Evolutionary conservation across 2,888 invertebrate species (phyloP).

Genomic region (Drosophila birchii): DNA sequence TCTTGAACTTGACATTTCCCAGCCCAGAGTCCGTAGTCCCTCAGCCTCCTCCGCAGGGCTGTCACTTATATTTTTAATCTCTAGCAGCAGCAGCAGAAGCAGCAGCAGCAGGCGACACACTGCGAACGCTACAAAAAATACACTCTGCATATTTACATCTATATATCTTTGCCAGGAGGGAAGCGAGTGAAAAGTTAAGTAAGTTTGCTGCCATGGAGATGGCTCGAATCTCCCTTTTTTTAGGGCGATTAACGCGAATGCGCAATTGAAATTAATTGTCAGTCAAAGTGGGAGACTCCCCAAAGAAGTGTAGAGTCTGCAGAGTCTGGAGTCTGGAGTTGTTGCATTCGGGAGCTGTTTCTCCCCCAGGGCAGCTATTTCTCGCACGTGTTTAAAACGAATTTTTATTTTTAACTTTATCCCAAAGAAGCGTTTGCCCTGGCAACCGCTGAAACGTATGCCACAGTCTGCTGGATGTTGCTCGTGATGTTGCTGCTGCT

Average conservation of each 20-base stretch:
- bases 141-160: slow-evolving; percentile 15
- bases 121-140: slow-evolving; percentile 38
- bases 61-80: slow-evolving; percentile 77
- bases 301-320: slow-evolving; percentile 9
- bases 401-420: slow-evolving; percentile 69
- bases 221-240: slow-evolving; percentile 30
- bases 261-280: slow-evolving; percentile 80
- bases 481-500: slow-evolving; percentile 14
- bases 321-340: slow-evolving; percentile 1
- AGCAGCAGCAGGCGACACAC: slow-evolving; percentile 58
- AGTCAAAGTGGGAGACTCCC: slow-evolving; percentile 67
- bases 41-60: slow-evolving; percentile 42
- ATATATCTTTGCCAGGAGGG: slow-evolving; percentile 8
- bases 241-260: slow-evolving; percentile 76
- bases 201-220: slow-evolving; percentile 37
- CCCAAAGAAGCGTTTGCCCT: slow-evolving; percentile 32
- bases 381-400: slow-evolving; percentile 70
- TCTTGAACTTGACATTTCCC: slow-evolving; percentile 80
- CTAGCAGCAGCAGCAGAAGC: slow-evolving; percentile 47
- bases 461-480: slow-evolving; percentile 32
- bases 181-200: slow-evolving; percentile 18
- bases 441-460: slow-evolving; percentile 50
- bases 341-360: slow-evolving; percentile 27
- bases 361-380: slow-evolving; percentile 29
- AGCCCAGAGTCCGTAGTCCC: slow-evolving; percentile 26